A percentile compares a stretch with the other conserved stretches of the same genome.
Conservation (phyloP, 2,113 vertebrate species). For the Oryzias woworae region DNA sequence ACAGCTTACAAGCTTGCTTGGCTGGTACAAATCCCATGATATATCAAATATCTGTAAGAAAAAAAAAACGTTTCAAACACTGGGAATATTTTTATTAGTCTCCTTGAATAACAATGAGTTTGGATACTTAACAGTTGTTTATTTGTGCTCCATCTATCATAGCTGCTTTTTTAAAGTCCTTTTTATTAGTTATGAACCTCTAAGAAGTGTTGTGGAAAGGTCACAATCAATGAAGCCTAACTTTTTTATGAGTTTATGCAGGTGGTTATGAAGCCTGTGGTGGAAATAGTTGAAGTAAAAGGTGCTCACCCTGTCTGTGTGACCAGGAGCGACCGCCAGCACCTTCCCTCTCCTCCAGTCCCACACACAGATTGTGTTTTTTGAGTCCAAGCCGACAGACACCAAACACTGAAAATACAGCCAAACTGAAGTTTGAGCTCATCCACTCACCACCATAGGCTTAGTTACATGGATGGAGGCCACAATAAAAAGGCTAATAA, state of each 20-base stretch:
- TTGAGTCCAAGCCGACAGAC: conserved; percentile 96
- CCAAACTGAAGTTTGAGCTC: conserved; percentile 27
- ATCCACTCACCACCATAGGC: conserved; percentile 39
- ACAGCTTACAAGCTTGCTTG: conserved; percentile 94
- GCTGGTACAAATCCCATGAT: conserved; percentile 95
- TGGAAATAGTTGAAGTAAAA: conserved; percentile 20
- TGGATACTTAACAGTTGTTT: neutral
- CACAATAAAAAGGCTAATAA: conserved; percentile 56
- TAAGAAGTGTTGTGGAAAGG: conserved; percentile 38
- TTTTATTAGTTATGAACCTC: conserved; percentile 53
- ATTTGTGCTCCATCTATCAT: conserved; percentile 21
- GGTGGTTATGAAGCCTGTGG: conserved; percentile 50
- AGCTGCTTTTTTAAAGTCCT: conserved; percentile 53
- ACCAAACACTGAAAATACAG: conserved; percentile 88
- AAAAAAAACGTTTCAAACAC: neutral
- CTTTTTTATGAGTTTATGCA: conserved; percentile 56
- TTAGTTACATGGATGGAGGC: conserved; percentile 28
- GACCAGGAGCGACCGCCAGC: conserved; percentile 93
- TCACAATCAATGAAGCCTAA: conserved; percentile 62
- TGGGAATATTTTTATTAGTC: too few relatives aligned
- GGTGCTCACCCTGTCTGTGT: conserved; percentile 91
- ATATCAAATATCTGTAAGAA: conserved; percentile 92
- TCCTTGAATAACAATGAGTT: too few relatives aligned
- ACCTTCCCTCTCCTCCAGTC: conserved; percentile 97
- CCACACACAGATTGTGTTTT: conserved; percentile 98